A percentile compares a stretch with the other conserved stretches of the same genome.
Conservation (phyloP, 2,888 invertebrate genomes). For the Andrena haemorrhoa region DNA sequence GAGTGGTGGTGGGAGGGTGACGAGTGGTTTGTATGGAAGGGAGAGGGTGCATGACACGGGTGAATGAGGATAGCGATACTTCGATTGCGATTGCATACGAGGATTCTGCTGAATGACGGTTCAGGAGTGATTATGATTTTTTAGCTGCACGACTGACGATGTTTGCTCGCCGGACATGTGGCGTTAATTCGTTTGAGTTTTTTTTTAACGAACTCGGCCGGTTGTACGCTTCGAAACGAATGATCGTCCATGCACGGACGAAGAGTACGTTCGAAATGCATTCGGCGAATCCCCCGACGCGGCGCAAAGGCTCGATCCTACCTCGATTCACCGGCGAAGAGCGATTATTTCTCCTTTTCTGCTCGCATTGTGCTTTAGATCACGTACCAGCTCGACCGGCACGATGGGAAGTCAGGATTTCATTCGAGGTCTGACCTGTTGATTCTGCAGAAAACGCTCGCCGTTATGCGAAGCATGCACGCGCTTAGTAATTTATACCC, state of each 20-base stretch:
- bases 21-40: slow-evolving; percentile 9
- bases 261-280: slow-evolving; percentile 20
- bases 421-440: slow-evolving; percentile 49
- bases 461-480: slow-evolving; percentile 47
- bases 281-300: slow-evolving; percentile 23
- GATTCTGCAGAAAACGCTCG: slow-evolving; percentile 49
- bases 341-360: background rate
- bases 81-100: slow-evolving; percentile 38
- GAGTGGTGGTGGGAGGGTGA: background rate
- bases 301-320: background rate
- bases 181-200: background rate
- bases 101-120: slow-evolving; percentile 38
- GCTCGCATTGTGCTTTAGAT: slow-evolving; percentile 19
- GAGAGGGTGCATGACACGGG: slow-evolving; percentile 28
- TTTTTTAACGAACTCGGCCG: background rate
- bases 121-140: slow-evolving; percentile 44
- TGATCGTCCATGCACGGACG: background rate
- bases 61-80: slow-evolving; percentile 52
- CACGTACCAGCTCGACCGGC: slow-evolving; percentile 6
- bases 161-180: background rate
- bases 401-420: slow-evolving; percentile 30
- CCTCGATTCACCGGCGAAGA: background rate
- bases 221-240: background rate
- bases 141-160: slow-evolving; percentile 1
- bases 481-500: slow-evolving; percentile 49